A percentile compares a stretch with the other conserved stretches of the same genome.
phyloP scores from a whole-genome alignment of 2,797 vertebrate species.

The Pseudomugil tenellus region DNA sequence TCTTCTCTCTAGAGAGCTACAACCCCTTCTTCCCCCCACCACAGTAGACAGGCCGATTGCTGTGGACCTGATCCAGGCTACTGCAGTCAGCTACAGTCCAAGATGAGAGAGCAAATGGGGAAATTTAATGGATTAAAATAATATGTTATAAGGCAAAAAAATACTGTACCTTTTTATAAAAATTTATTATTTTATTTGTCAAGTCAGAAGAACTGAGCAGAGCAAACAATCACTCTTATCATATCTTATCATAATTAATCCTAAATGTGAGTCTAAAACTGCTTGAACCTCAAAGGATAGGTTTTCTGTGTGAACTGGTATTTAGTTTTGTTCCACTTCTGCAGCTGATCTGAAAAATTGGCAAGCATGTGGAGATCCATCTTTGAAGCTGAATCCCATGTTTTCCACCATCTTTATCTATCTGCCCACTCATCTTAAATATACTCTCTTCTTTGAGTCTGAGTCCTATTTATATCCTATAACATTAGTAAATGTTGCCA shows the following conservation, averaged over 20 bases:
- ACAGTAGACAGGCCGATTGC: neutral
- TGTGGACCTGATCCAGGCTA: neutral
- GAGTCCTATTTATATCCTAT: neutral
- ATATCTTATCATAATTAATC: no score
- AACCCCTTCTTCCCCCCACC: no score
- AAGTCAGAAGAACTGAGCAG: neutral
- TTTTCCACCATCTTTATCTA: neutral
- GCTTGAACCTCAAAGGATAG: neutral
- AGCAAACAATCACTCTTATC: no score
- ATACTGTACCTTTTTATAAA: neutral
- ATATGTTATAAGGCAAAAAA: no score
- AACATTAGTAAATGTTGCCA: neutral
- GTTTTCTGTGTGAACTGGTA: neutral
- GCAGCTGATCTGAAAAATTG: neutral
- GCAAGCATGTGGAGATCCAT: neutral
- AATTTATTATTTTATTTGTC: neutral
- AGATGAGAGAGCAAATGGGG: constrained; percentile 3
- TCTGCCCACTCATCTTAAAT: neutral
- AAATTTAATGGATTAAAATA: neutral
- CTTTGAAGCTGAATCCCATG: neutral
- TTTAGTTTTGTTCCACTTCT: neutral
- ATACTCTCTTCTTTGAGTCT: neutral
- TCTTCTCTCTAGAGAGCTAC: neutral
- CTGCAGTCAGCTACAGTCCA: neutral
- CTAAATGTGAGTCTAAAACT: no score